phyloP scores from a whole-genome alignment of 2,797 vertebrate species.

The Liparis tanakae region DNA sequence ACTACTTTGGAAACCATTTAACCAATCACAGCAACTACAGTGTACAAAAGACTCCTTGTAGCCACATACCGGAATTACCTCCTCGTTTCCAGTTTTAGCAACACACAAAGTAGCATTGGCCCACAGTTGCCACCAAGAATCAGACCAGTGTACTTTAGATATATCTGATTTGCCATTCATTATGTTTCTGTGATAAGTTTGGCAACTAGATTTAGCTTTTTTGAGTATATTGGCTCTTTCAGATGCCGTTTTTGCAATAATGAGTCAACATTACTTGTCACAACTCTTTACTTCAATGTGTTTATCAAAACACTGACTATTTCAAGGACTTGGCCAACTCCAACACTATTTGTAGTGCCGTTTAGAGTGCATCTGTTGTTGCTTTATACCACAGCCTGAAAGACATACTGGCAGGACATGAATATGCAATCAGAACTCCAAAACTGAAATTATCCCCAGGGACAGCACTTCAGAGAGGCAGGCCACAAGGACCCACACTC shows the following conservation, averaged over 20 bases:
- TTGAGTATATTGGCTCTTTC: background rate
- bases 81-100: background rate
- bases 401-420: slow-evolving; percentile 25
- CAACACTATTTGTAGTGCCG: slow-evolving; percentile 2
- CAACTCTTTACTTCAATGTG: slow-evolving; percentile 18
- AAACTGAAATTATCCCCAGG: slow-evolving; percentile 15
- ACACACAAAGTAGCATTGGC: background rate
- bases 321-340: slow-evolving; percentile 25
- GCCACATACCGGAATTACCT: background rate
- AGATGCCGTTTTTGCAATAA: slow-evolving; percentile 26
- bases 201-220: background rate
- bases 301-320: slow-evolving; percentile 28
- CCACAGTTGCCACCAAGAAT: background rate
- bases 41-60: background rate
- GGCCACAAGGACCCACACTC: slow-evolving; percentile 28
- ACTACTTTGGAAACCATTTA: background rate
- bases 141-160: background rate
- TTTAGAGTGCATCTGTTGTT: slow-evolving; percentile 18
- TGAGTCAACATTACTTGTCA: slow-evolving; percentile 11
- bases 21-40: background rate
- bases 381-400: slow-evolving; percentile 13
- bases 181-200: background rate
- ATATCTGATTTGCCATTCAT: slow-evolving; percentile 7
- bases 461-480: slow-evolving; percentile 30
- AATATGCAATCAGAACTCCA: slow-evolving; percentile 41